phyloP scores from a whole-genome alignment of 2,113 vertebrate species.

The Muntiacus reevesi region DNA sequence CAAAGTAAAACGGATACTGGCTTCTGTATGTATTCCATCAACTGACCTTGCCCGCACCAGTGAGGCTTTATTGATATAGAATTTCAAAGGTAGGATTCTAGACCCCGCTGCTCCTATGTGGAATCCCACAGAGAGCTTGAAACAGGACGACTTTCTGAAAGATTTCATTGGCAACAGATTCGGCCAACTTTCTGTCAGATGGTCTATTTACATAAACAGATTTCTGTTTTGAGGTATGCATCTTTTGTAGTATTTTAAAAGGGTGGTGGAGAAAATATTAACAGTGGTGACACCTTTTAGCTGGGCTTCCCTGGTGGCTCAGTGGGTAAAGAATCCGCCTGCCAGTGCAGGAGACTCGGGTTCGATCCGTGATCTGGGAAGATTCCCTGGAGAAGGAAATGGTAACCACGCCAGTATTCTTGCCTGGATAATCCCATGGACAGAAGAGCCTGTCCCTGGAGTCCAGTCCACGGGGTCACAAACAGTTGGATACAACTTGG shows the following conservation, averaged over 20 bases:
- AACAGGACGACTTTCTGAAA: constrained; percentile 47
- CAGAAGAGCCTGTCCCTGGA: neutral
- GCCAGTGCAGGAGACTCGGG: neutral
- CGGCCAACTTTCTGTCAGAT: neutral
- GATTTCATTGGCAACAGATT: neutral
- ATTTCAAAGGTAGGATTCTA: constrained; percentile 77
- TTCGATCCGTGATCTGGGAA: neutral
- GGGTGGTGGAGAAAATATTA: neutral
- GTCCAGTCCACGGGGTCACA: neutral
- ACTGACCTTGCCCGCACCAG: constrained; percentile 71
- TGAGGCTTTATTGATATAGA: constrained; percentile 72
- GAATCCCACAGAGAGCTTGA: constrained; percentile 54
- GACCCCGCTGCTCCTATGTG: constrained; percentile 43
- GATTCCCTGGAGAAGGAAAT: neutral
- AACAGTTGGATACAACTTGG: neutral
- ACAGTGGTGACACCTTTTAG: neutral
- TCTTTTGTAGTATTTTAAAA: neutral
- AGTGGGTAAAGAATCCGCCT: neutral
- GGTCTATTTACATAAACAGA: rapidly evolving
- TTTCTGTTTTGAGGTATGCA: rapidly evolving
- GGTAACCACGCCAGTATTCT: neutral
- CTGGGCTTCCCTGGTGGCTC: neutral
- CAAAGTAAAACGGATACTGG: constrained; percentile 62
- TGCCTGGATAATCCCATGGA: neutral
- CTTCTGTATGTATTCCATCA: constrained; percentile 72